Evolutionary conservation across 1,140 invertebrate genomes (phyloP).

Genomic region (Pseudomyrmex gracilis): DNA sequence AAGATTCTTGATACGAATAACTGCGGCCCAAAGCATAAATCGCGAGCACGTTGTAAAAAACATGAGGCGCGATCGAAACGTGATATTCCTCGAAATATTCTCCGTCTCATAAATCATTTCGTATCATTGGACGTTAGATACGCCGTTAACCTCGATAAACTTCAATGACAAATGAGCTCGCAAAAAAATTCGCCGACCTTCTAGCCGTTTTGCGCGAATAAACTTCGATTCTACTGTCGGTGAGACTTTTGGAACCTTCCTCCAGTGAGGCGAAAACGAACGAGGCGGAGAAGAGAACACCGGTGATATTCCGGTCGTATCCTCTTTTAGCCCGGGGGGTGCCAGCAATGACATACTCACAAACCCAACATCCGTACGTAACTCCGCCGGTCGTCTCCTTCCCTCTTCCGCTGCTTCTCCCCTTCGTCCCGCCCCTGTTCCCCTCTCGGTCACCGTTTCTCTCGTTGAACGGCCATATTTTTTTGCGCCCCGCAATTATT

Average conservation of each 20-base stretch:
- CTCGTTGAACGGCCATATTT: slow-evolving; percentile 79
- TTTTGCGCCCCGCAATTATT: slow-evolving; percentile 82
- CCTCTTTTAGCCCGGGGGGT: slow-evolving; percentile 73
- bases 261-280: slow-evolving; percentile 29
- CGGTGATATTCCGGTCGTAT: slow-evolving; percentile 46
- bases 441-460: slow-evolving; percentile 39
- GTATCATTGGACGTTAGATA: slow-evolving; percentile 15
- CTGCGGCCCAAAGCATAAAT: slow-evolving; percentile 35
- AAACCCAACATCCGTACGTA: slow-evolving; percentile 76
- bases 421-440: background rate
- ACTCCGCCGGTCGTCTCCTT: slow-evolving; percentile 69
- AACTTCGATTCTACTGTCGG: slow-evolving; percentile 8
- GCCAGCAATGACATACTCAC: slow-evolving; percentile 81
- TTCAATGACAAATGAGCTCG: slow-evolving; percentile 26
- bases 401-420: background rate
- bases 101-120: slow-evolving; percentile 7
- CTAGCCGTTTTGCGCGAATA: slow-evolving; percentile 1
- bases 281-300: slow-evolving; percentile 4
- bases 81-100: slow-evolving; percentile 32
- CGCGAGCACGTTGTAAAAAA: slow-evolving; percentile 7
- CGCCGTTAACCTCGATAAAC: slow-evolving; percentile 9
- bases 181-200: slow-evolving; percentile 19
- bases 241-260: too few species aligned
- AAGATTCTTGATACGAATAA: slow-evolving; percentile 56
- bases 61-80: slow-evolving; percentile 18